Base-by-base conservation (phyloP, 1,140 invertebrate species). In the Planococcus citri region DNA sequence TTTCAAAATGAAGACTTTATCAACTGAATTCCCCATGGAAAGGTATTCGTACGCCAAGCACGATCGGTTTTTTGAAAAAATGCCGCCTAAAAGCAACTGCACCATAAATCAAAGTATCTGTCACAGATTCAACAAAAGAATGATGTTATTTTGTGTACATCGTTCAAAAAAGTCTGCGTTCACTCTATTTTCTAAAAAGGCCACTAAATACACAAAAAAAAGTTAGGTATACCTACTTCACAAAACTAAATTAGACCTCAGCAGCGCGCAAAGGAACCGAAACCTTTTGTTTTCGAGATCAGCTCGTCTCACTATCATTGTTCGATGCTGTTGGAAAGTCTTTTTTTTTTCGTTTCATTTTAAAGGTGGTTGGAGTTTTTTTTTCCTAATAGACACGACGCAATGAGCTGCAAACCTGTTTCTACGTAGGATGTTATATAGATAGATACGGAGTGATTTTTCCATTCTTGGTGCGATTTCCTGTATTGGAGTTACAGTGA, bases 101-200 rank as follows among this genome's bases (percentile, higher is more conserved):
- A 51, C 41, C 6, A 51, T 51, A 51, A 51, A 51, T 51, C 41
- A 51, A 51, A 51, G 41, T 51, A 51, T 51, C 41, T 51, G 41
- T 51, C 41, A 51, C 12, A 3, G 41, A 51, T 51, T 4, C 2
- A 51, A 51, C 41, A 51, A 51, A 51, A 51, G 41, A 51, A 51
- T 20, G 41, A n/a, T 14, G 41, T 20, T 51, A 17, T n/a, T 51
- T 9, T n/a, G 29, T 33, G 29, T 33, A 33, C 4, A 6, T 9
- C 41, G 17, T 37, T 37, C 33, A 20, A 51, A 20, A 51, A 51
- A 51, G n/a, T 17, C 4, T 51, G 14, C 33, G 33, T 37, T 37
- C 14, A 37, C 33, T 37, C 33, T 14, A 14, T 51, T 20, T 17
- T 51, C 41, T 51, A 17, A 51, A 51, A 51, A 51, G 41, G 41